These are phyloP conservation scores for Melanerpes aurifrons DNA, from an alignment of 2,113 vertebrate species.

Conservation along the genomic window DNA sequence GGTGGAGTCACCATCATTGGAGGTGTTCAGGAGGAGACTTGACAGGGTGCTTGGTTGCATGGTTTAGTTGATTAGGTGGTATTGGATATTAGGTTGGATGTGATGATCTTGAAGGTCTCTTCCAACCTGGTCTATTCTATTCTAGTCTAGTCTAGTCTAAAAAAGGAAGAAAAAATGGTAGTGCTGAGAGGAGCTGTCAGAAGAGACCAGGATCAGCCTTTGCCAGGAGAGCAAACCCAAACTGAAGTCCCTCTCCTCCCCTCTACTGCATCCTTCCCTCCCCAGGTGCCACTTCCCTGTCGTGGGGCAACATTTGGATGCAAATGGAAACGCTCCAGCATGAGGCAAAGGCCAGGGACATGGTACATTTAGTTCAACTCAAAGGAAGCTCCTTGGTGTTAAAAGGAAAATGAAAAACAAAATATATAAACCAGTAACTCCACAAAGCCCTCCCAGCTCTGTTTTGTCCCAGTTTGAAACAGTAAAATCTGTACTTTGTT, in stretches of 20 bases:
- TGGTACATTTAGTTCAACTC: neutral
- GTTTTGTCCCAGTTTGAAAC: slow-evolving; percentile 41
- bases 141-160: neutral
- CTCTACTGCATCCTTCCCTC: neutral
- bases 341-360: neutral
- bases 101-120: no score
- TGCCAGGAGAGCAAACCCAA: neutral
- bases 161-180: neutral
- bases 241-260: neutral
- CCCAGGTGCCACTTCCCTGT: neutral
- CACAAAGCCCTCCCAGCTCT: slow-evolving; percentile 7
- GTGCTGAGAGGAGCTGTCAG: neutral
- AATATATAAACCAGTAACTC: neutral
- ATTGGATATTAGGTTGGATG: no score
- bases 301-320: neutral
- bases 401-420: neutral
- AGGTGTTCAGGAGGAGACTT: no score
- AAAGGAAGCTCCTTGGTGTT: neutral
- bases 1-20: no score
- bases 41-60: no score
- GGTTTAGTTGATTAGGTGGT: no score
- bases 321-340: accelerated
- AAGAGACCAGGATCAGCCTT: neutral
- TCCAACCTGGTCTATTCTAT: no score
- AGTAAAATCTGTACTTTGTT: slow-evolving; percentile 43